Percentiles rank a stretch among this genome's conserved stretches.
Evolutionary conservation across 2,113 vertebrate species (phyloP).

Genomic region (Cairina moschata): DNA sequence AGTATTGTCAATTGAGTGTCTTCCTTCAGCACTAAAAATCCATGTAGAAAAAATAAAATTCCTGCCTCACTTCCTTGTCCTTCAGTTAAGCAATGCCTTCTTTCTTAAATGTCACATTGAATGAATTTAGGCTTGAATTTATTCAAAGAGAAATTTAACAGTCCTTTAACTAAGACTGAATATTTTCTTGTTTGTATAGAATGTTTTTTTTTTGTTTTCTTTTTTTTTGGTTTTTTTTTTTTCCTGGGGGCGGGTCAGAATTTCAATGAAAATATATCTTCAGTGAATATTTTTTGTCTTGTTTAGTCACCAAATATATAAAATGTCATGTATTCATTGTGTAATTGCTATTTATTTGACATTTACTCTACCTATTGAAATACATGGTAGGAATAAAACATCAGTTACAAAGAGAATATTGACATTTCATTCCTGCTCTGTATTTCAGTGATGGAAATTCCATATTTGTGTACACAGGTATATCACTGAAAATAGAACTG

Average conservation of each 20-base stretch:
- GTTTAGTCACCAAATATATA: slow-evolving; percentile 25
- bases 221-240: neutral
- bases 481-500: neutral
- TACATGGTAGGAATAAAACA: slow-evolving; percentile 20
- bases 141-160: neutral
- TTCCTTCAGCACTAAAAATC: neutral
- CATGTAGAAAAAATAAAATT: neutral
- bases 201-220: neutral
- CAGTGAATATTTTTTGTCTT: neutral
- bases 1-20: neutral
- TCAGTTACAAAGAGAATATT: slow-evolving; percentile 13
- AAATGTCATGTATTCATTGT: slow-evolving; percentile 21
- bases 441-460: slow-evolving; percentile 29
- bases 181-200: neutral
- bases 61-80: neutral
- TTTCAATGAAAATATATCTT: slow-evolving; percentile 10
- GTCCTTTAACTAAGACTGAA: neutral
- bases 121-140: neutral
- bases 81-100: neutral
- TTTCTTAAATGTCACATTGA: neutral
- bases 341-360: slow-evolving; percentile 52
- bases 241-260: neutral
- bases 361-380: slow-evolving; percentile 49
- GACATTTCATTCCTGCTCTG: slow-evolving; percentile 19
- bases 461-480: neutral